Base-by-base conservation (phyloP, 2,888 invertebrate species). In the Mythimna ferrago region DNA sequence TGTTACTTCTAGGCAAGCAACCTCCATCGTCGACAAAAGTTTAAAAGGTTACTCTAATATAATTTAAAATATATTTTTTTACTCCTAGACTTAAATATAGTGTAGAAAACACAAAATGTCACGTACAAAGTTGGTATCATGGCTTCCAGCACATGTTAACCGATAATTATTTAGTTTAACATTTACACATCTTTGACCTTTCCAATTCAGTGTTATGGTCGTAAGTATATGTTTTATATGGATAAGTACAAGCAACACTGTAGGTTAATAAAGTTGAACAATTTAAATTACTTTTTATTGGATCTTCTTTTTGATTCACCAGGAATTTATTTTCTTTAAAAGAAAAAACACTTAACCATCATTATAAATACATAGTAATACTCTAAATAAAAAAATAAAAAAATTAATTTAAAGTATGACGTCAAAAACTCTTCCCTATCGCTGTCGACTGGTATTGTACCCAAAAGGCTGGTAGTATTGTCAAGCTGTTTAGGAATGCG, bases 111-210 rank as follows among this genome's bases (percentile, higher is more conserved):
- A 38, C 21, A 38, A 53, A 74, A 75, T 63, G 70, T 70, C 54
- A 60, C 10, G 57, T 58, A 2, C 14, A 51, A 48, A 54, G 41
- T 75, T 56, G 54, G 16, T 81, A 69, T 81, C 65, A 32, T 61
- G 14, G 54, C 54, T 64, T 7, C n/a, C 10, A 73, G 53, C 48
- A 66, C 14, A 58, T 62, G 19, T 66, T 62, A 62, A 41, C 38
- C 57, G 26, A 32, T 78, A 81, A 81, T 81, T 78, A 66, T 48
- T 57, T 51, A 65, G 57, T 65, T 75, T 73, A 80, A 68, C 67
- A 62, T 78, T 69, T 65, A 65, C 14, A 74, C 67, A 60, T 69
- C 54, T 58, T 41, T 78, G 51, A 69, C 76, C 76, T 78, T 76
- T 78, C 19, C 51, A 58, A 53, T 69, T 62, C 65, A 66, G 6